Percentiles rank a stretch among this genome's conserved stretches.
Conservation (phyloP, 2,113 vertebrate species). For the Oreotragus oreotragus region DNA sequence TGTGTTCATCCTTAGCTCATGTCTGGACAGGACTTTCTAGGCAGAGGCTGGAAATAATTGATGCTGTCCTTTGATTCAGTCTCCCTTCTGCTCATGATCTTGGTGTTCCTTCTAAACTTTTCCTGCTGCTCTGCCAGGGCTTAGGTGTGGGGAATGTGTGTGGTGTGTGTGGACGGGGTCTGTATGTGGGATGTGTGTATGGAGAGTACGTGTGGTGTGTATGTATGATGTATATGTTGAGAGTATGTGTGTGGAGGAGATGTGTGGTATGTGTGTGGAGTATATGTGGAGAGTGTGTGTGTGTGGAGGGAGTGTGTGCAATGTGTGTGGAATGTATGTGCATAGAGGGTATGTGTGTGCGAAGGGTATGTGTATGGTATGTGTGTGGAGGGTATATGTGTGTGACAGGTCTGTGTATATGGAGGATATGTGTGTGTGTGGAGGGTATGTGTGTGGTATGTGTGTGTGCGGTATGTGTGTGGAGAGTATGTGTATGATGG, state of each 20-base stretch:
- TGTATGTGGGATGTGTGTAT: not conserved
- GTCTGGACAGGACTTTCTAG: not conserved
- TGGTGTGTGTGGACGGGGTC: not conserved
- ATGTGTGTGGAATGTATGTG: not conserved
- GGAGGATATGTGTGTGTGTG: not conserved
- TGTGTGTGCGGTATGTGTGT: not conserved
- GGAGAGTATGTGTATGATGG: too few species aligned
- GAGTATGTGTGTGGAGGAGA: not conserved
- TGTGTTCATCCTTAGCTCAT: not conserved
- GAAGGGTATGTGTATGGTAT: too few species aligned
- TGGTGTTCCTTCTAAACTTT: not conserved
- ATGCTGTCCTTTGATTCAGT: not conserved
- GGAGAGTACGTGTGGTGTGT: not conserved
- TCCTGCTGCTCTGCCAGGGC: not conserved
- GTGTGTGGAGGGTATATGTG: not conserved
- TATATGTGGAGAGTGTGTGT: not conserved
- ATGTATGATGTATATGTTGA: not conserved
- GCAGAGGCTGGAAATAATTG: slow-evolving; percentile 22
- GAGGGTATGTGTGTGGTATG: not conserved
- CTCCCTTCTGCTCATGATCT: not conserved
- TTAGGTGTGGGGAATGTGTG: not conserved
- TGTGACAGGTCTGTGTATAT: not conserved
- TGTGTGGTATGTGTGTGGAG: not conserved
- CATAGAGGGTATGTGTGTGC: not conserved
- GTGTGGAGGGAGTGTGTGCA: not conserved